phyloP scores from a whole-genome alignment of 92 coral and sea anemone genomes.

The Phenganax marumi region DNA sequence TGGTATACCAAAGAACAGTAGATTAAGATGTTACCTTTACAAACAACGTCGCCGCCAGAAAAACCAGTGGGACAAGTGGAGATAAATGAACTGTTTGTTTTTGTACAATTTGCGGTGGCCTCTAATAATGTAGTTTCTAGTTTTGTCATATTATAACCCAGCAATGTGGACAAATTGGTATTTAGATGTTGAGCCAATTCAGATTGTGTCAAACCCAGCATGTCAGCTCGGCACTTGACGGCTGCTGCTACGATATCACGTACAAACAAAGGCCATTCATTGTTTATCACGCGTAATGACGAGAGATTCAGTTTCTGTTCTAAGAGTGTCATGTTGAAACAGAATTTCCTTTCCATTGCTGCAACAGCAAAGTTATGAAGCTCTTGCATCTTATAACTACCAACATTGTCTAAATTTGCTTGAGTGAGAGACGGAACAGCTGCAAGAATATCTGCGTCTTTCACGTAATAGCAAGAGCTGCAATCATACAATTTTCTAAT shows the following conservation, averaged over 20 bases:
- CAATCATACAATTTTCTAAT: constrained; percentile 7
- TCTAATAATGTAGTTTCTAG: constrained; percentile 1
- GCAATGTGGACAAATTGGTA: not conserved
- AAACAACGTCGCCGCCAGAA: too few species aligned
- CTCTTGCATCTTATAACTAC: not conserved
- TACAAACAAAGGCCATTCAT: constrained; percentile 11
- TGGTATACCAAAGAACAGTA: too few species aligned
- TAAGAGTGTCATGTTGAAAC: constrained; percentile 30
- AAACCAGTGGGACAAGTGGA: too few species aligned
- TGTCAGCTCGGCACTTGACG: constrained; percentile 18
- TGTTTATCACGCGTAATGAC: not conserved
- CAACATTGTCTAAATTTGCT: not conserved
- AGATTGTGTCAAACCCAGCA: not conserved
- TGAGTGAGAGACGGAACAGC: not conserved
- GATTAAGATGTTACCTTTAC: too few species aligned
- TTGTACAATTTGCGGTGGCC: too few species aligned
- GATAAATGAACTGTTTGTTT: too few species aligned
- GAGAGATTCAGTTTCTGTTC: constrained; percentile 7
- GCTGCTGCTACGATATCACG: constrained; percentile 20
- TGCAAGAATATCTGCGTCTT: not conserved
- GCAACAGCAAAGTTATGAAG: not conserved
- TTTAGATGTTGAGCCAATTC: constrained; percentile 11
- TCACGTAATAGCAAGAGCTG: constrained; percentile 14
- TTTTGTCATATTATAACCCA: not conserved
- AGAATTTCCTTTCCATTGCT: constrained; percentile 13